Percentiles rank a stretch among this genome's conserved stretches.
These are phyloP conservation scores for Drosophila saltans DNA, from an alignment of 1,140 invertebrate species.

Conservation along the genomic window DNA sequence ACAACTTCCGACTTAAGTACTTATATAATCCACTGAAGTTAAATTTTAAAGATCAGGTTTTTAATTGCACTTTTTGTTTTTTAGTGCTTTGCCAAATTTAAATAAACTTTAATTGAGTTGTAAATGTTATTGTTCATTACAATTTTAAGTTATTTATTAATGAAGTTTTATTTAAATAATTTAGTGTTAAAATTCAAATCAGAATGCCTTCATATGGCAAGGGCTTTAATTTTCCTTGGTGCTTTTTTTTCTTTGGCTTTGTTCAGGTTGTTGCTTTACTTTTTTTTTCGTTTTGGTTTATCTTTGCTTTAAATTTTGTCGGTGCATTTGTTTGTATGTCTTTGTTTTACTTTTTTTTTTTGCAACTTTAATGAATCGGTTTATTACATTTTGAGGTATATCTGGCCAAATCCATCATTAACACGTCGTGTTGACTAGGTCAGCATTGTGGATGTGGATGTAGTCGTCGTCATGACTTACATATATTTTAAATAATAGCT, in stretches of 20 bases:
- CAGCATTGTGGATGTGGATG: constrained; percentile 33
- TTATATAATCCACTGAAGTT: no score
- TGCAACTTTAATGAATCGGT: constrained; percentile 71
- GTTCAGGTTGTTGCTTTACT: no score
- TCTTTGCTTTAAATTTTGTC: constrained; percentile 19
- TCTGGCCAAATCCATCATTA: constrained; percentile 75
- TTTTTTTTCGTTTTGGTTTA: constrained; percentile 10
- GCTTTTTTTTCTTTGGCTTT: no score
- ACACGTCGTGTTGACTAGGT: constrained; percentile 70
- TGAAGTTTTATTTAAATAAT: neutral
- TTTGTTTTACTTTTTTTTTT: constrained; percentile 41
- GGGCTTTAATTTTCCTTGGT: neutral
- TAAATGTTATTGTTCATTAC: neutral
- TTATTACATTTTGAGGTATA: constrained; percentile 54
- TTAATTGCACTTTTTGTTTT: neutral
- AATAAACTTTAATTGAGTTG: constrained; percentile 1
- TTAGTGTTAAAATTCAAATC: neutral
- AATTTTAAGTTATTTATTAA: neutral
- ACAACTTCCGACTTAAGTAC: no score
- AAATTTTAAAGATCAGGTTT: neutral
- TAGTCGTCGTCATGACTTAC: constrained; percentile 50
- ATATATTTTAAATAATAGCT: constrained; percentile 47
- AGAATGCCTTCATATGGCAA: neutral
- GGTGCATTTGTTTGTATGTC: constrained; percentile 11
- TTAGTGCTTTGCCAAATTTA: neutral